Evolutionary conservation across 2,113 vertebrate species (phyloP).

Genomic region (Ptychochromis oligacanthus): DNA sequence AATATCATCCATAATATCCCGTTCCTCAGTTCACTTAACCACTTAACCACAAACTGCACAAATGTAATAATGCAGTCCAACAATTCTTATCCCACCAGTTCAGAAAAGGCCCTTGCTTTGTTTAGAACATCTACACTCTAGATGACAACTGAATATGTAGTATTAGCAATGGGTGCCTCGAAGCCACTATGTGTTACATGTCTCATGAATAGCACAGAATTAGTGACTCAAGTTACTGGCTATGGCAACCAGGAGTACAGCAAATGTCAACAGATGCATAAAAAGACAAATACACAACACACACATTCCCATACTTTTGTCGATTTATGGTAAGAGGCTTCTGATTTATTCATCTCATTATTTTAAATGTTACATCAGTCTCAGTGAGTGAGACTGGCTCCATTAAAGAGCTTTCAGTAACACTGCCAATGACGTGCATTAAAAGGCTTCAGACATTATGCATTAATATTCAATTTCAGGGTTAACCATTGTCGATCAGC

Average conservation of each 20-base stretch:
- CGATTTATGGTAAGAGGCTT: background rate
- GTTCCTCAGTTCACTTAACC: slow-evolving; percentile 43
- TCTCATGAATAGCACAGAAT: background rate
- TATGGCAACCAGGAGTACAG: background rate
- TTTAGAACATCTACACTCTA: slow-evolving; percentile 31
- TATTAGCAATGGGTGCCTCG: background rate
- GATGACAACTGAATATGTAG: slow-evolving; percentile 18
- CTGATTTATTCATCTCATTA: slow-evolving; percentile 6
- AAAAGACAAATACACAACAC: background rate
- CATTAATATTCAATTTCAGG: slow-evolving; percentile 25
- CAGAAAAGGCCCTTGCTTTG: slow-evolving; percentile 33
- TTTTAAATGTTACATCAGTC: background rate
- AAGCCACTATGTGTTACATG: background rate
- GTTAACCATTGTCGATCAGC: slow-evolving; percentile 4
- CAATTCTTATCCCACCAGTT: slow-evolving; percentile 23
- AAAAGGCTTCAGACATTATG: background rate
- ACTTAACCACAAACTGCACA: slow-evolving; percentile 31
- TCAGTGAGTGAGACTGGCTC: background rate
- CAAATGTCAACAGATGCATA: slow-evolving; percentile 1
- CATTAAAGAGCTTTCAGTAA: slow-evolving; percentile 13
- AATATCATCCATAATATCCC: slow-evolving; percentile 49
- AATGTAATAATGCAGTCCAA: slow-evolving; percentile 8
- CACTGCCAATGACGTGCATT: background rate
- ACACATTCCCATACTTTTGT: background rate
- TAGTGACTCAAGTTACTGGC: slow-evolving; percentile 4